Base-by-base conservation (phyloP, 2,113 vertebrate species). In the Tylochromis polylepis region DNA sequence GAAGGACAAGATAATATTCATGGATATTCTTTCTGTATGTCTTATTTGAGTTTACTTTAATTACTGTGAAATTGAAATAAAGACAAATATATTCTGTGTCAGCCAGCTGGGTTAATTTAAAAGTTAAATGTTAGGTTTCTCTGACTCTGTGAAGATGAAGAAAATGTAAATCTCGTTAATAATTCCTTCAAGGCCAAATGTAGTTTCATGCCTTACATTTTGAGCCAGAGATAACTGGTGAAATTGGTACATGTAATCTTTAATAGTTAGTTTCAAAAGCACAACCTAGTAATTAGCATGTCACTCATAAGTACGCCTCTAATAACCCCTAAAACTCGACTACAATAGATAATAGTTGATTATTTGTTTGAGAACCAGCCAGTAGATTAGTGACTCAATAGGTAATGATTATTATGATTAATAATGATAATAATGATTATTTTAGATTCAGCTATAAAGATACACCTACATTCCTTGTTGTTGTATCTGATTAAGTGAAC, bases 101-200 rank as follows among this genome's bases (percentile, higher is more conserved):
- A 84, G n/a, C 18, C 82, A 82, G 60, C 84, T 85, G 58, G 81
- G 16, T 67, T 70, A 82, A 27, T 89, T 92, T 46, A 78, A 87
- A 91, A 92, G 84, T 84, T 53, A 86, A 82, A 84, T 53, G 51
- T 85, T 62, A 60, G 57, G 46, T 84, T 90, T 89, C 56, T 83
- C n/a, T 43, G 41, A 46, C 36, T 84, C 43, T 46, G 72, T 81
- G 67, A 34, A 86, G 62, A 82, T 43, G 11, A 49, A 83, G 60
- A 87, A 81, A 49, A 77, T 46, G 12, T 16, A 41, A 58, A 87
- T 55, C n/a, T 16, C 7, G 7, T 36, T 60, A 53, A 65, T 60
- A 57, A 49, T 27, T 29, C 51, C 27, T 53, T 79, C 36, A 81
- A 12, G 14, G 36, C 14, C 16, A 72, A 82, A 83, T 75, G 58